Evolutionary conservation across 2,888 invertebrate genomes (phyloP), one percentile per base, ranked within the genome.

Genomic region (Metallyticus violacea): DNA sequence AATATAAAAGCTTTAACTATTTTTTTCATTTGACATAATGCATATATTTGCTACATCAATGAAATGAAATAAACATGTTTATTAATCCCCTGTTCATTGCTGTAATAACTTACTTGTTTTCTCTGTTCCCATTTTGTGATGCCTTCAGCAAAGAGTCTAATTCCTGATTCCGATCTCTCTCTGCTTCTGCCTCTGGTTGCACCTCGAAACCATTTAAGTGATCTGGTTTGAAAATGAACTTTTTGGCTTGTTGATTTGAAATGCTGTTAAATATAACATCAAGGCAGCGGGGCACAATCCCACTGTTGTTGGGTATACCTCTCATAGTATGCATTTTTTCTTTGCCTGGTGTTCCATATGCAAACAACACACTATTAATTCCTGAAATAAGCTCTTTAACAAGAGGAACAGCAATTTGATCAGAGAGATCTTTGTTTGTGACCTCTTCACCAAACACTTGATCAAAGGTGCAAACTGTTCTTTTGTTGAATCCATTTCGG

Each of bases 251-350:
- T 89, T 94, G 94, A 86, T 96, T 95, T 1, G 94, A 78, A 89
- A 99, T 97, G 28, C 97, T 97, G 91, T 98, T 99, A 90, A 99
- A 99, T 87, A 99, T 93, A 0, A 97, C 96, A 91, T 99, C 97
- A 85, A 99, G 93, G 90, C 96, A 95, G 89, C 99, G 92, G 0
- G 99, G 98, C 92, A 99, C 93, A 89, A 99, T 94, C 83, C 99
- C 97, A 89, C 96, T 95, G 91, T 97, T 94, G 87, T 94, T 92
- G 6, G 93, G 92, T 89, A 96, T 93, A 0, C 96, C 97, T 0
- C 97, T 97, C 97, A 99, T 98, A 0, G 99, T 99, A 91, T 96
- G 98, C 0, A 99, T 99, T 93, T 99, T 99, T 0, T 99, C 99
- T 89, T 96, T 96, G 3, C 98, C 98, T 0, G 99, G 99, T 4